These are phyloP conservation scores for Acrossocheilus wenchowensis DNA, from an alignment of 2,797 vertebrate species.

Conservation along the genomic window DNA sequence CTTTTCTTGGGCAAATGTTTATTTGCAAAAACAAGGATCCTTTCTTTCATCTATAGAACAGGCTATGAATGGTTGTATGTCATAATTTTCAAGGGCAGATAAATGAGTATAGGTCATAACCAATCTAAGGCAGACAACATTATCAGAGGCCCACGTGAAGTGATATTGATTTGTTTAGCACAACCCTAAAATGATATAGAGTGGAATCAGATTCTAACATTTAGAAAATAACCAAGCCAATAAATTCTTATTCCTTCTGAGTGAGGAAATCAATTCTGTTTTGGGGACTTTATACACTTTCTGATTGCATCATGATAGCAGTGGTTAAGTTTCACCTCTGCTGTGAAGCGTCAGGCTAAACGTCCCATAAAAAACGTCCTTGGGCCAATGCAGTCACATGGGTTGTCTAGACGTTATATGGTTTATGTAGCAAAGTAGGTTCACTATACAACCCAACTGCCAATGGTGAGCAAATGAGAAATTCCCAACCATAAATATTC, in stretches of 20 bases:
- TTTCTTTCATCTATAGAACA: slow-evolving; percentile 28
- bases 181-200: slow-evolving; percentile 46
- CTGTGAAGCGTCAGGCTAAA: not conserved
- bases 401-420: slow-evolving; percentile 7
- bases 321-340: slow-evolving; percentile 37
- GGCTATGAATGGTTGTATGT: not conserved
- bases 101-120: slow-evolving; percentile 41
- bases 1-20: not conserved
- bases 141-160: slow-evolving; percentile 43
- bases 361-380: slow-evolving; percentile 27
- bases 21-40: not conserved
- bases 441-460: not conserved
- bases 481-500: not conserved
- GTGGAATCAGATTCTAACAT: slow-evolving; percentile 45
- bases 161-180: slow-evolving; percentile 56
- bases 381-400: not conserved
- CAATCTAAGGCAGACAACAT: slow-evolving; percentile 37
- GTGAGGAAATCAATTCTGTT: slow-evolving; percentile 53
- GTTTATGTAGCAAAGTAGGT: slow-evolving; percentile 11
- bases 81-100: slow-evolving; percentile 45
- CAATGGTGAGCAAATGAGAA: not conserved
- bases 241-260: slow-evolving; percentile 42
- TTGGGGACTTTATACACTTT: slow-evolving; percentile 35
- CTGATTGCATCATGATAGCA: slow-evolving; percentile 19
- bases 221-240: slow-evolving; percentile 55